Percentiles rank a stretch among this genome's conserved stretches.
Evolutionary conservation across 2,797 vertebrate genomes (phyloP).

Genomic region (Mionectes olivaceus): DNA sequence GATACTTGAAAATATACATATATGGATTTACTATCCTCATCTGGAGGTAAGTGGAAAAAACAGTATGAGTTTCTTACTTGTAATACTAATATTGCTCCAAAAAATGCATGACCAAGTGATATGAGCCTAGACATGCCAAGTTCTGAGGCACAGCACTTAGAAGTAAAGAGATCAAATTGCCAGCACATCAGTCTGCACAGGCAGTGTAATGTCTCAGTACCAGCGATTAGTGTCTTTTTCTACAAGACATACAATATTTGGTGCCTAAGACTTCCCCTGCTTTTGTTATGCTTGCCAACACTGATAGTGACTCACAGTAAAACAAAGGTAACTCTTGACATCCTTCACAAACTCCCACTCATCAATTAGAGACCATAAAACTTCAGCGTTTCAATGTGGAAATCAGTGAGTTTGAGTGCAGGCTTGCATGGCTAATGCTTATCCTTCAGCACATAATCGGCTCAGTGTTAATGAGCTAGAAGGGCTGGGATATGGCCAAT

Average conservation of each 20-base stretch:
- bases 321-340: constrained; percentile 53
- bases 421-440: neutral
- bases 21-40: neutral
- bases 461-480: constrained; percentile 15
- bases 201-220: neutral
- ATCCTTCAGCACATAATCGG: neutral
- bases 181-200: neutral
- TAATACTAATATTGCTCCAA: neutral
- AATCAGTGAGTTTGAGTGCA: neutral
- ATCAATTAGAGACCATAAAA: constrained; percentile 20
- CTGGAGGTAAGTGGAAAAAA: neutral
- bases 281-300: constrained; percentile 31
- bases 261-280: constrained; percentile 17
- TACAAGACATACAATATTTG: neutral
- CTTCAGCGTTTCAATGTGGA: accelerated
- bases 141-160: neutral
- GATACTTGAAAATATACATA: neutral
- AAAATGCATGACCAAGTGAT: neutral
- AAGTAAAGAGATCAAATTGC: neutral
- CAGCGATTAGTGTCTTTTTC: neutral
- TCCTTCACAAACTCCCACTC: neutral
- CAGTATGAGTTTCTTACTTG: neutral
- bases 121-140: neutral
- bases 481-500: neutral
- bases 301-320: constrained; percentile 30